Evolutionary conservation across 2,113 vertebrate species (phyloP).

Genomic region (Formicarius rufipectus): DNA sequence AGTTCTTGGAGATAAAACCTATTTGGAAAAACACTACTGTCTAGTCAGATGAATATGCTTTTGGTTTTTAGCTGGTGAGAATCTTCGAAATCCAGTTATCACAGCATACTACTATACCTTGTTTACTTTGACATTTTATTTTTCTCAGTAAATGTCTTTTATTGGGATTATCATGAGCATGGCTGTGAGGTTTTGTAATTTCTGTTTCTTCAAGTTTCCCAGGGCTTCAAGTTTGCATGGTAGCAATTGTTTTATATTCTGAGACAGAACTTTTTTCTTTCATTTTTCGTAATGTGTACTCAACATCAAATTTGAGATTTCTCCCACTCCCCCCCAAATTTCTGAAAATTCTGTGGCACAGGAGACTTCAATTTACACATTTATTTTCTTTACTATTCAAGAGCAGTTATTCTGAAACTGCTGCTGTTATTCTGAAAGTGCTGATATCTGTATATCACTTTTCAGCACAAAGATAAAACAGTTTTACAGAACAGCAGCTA

Average conservation of each 20-base stretch:
- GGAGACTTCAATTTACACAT: not conserved
- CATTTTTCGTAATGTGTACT: not conserved
- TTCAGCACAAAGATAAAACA: not conserved
- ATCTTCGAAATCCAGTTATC: not conserved
- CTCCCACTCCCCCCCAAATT: fast-evolving
- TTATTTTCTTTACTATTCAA: not conserved
- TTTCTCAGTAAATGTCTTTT: not conserved
- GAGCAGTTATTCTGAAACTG: not conserved
- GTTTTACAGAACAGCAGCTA: not conserved
- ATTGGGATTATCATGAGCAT: fast-evolving
- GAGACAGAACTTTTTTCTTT: not conserved
- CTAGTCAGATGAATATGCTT: not conserved
- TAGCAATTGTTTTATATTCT: not conserved
- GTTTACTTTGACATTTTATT: not conserved
- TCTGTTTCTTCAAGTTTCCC: not conserved
- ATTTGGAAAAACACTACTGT: not conserved
- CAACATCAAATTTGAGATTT: not conserved
- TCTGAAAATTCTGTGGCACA: not conserved
- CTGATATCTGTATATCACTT: not conserved
- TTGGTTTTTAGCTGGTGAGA: not conserved
- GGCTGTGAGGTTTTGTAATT: not conserved
- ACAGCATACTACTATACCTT: not conserved
- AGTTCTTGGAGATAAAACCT: not conserved
- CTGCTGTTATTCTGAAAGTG: not conserved
- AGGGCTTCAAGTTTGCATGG: not conserved